Conservation (phyloP, 2,797 vertebrate species). For the Sternotherus odoratus region DNA sequence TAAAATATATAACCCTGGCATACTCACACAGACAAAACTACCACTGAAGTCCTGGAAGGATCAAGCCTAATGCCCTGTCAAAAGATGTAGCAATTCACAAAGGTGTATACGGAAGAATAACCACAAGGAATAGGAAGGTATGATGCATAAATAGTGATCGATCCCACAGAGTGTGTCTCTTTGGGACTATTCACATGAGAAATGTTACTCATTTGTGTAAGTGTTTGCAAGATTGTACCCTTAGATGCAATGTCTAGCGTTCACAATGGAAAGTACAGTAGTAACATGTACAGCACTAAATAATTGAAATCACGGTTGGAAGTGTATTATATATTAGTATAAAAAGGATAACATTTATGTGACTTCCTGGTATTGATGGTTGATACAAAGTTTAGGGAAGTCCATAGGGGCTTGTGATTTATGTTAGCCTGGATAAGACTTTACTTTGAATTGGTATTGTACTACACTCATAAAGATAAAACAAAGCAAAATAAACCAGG, state of each 20-base stretch:
- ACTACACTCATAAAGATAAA: background rate
- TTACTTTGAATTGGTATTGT: background rate
- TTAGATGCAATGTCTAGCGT: background rate
- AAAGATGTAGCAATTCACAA: background rate
- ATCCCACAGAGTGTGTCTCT: background rate
- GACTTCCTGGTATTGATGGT: background rate
- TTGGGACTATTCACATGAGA: background rate
- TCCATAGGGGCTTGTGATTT: background rate
- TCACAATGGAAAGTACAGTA: background rate
- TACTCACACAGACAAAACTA: accelerated
- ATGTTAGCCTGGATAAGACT: background rate
- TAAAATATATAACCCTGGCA: background rate
- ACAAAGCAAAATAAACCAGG: background rate
- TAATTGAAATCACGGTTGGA: background rate
- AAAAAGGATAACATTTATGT: background rate
- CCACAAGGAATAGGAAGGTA: background rate
- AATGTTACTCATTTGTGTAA: background rate
- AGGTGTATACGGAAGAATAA: background rate
- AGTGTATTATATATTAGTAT: background rate
- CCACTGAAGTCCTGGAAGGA: accelerated
- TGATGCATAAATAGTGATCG: background rate
- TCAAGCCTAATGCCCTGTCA: background rate
- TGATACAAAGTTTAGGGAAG: background rate
- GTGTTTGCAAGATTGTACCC: background rate
- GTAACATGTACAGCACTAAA: background rate